phyloP scores from a whole-genome alignment of 2,113 vertebrate species.

The Orthonyx spaldingii region DNA sequence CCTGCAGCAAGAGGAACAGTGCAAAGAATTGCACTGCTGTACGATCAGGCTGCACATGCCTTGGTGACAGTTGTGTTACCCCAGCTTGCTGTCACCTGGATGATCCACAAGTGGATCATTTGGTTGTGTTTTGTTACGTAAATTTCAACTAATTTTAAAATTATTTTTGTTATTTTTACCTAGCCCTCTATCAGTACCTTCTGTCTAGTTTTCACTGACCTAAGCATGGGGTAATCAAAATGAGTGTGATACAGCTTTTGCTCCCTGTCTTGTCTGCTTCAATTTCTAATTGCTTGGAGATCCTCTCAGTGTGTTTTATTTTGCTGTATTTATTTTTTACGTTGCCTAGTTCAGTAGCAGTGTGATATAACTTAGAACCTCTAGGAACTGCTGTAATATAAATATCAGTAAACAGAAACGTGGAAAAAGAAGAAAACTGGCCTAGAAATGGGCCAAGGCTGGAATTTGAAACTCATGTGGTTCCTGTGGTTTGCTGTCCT shows the following conservation, averaged over 20 bases:
- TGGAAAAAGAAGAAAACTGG: neutral
- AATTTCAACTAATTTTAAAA: neutral
- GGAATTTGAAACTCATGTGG: neutral
- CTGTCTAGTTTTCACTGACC: neutral
- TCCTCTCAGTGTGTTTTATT: neutral
- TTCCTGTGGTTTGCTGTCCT: neutral
- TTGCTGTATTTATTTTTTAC: neutral
- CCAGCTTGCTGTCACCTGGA: neutral
- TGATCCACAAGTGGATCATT: neutral
- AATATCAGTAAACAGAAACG: neutral
- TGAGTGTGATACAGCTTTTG: neutral
- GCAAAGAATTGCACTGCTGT: neutral
- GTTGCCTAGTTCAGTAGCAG: neutral
- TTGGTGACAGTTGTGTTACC: neutral
- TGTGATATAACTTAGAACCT: neutral
- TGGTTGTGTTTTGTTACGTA: neutral
- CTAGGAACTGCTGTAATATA: neutral
- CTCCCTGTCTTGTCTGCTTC: neutral
- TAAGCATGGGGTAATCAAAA: neutral
- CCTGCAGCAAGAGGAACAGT: neutral
- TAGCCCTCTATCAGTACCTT: neutral
- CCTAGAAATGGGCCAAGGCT: neutral
- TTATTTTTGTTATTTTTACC: neutral
- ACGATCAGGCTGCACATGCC: fast-evolving
- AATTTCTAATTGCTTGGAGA: neutral